Percentiles rank a stretch among this genome's conserved stretches.
phyloP scores from a whole-genome alignment of 2,113 vertebrate genomes.

The Physeter macrocephalus region DNA sequence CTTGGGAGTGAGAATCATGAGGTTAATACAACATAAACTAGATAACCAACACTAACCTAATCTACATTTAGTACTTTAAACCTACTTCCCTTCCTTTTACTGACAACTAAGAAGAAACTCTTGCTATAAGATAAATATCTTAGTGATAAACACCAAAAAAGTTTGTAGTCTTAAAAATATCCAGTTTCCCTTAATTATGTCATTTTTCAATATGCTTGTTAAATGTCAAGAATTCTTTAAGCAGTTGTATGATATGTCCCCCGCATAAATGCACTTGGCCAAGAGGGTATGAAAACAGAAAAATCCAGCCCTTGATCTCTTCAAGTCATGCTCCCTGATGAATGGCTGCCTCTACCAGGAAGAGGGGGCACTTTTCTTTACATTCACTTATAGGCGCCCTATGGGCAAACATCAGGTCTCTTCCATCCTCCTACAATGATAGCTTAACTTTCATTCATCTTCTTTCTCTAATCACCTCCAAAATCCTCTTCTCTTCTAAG shows the following conservation, averaged over 20 bases:
- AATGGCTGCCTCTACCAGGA: background rate
- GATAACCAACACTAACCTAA: background rate
- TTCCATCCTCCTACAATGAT: background rate
- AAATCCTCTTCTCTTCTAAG: background rate
- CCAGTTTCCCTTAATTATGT: background rate
- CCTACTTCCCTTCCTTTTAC: background rate
- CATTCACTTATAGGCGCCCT: background rate
- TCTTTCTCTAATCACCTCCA: background rate
- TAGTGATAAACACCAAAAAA: background rate
- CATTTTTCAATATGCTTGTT: background rate
- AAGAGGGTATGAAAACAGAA: background rate
- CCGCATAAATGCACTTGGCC: background rate
- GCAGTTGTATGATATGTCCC: background rate
- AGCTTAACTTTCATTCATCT: background rate
- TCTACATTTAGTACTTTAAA: background rate
- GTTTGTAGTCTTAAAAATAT: background rate
- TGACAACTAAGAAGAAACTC: background rate
- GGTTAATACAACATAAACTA: background rate
- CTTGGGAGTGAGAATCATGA: background rate
- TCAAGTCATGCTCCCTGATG: background rate
- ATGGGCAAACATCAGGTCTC: background rate
- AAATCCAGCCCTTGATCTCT: background rate
- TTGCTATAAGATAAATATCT: background rate
- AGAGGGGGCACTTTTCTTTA: background rate
- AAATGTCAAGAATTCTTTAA: background rate